Evolutionary conservation across 2,888 invertebrate genomes (phyloP).

Genomic region (Sycophila texana): DNA sequence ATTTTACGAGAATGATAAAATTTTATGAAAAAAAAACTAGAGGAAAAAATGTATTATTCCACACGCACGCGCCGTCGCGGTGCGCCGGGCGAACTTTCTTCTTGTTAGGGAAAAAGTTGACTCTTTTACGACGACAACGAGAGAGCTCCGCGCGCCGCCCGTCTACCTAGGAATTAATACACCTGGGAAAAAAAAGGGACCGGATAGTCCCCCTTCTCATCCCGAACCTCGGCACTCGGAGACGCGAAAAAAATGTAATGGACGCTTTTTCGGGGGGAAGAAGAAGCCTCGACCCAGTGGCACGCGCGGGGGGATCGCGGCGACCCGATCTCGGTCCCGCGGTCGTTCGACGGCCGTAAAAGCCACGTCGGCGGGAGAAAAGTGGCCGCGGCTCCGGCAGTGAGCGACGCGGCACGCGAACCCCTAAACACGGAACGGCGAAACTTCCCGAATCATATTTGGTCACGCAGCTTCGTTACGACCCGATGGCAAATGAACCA

Average conservation of each 20-base stretch:
- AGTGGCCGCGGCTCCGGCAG: conserved; percentile 50
- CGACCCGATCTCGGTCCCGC: conserved; percentile 54
- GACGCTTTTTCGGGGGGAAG: conserved; percentile 11
- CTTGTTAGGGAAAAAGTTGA: conserved; percentile 4
- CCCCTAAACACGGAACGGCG: conserved; percentile 16
- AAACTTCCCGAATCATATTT: conserved; percentile 48
- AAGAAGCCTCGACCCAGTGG: conserved; percentile 63
- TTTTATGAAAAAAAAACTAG: conserved; percentile 45
- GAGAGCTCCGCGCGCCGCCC: not conserved
- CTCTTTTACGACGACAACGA: conserved; percentile 12
- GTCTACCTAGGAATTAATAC: conserved; percentile 28
- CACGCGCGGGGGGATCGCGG: conserved; percentile 18
- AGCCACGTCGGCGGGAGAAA: conserved; percentile 33
- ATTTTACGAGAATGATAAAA: conserved; percentile 44
- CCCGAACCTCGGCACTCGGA: not conserved
- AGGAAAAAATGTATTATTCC: conserved; percentile 35
- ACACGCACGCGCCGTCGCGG: not conserved
- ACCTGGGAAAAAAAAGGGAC: not conserved
- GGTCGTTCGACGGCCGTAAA: conserved; percentile 60
- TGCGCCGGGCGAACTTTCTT: not conserved
- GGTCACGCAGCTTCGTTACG: conserved; percentile 50
- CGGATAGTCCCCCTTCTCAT: not conserved
- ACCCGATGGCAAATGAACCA: conserved; percentile 36
- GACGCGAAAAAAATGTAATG: conserved; percentile 24
- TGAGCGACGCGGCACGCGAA: conserved; percentile 58